Base-by-base conservation (phyloP, 1,140 invertebrate genomes). In the Lucilia cuprina region DNA sequence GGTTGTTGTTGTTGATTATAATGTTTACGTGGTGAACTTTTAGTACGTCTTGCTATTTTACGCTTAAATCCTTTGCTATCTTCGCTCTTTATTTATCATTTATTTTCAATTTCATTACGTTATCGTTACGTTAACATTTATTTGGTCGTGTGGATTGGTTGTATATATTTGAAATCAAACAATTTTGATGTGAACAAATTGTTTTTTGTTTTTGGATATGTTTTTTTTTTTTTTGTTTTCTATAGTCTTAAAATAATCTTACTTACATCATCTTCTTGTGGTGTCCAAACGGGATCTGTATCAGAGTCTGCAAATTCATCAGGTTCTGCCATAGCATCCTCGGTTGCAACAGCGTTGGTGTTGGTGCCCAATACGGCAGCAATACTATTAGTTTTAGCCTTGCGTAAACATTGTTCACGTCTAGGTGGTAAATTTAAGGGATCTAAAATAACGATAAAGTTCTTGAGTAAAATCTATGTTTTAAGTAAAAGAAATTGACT, bases 271-370 rank as follows among this genome's bases (percentile, higher is more conserved):
- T 93, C 94, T 35, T 92, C 92, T 80, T 93, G 93, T 8, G 95
- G 95, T 21, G 94, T 95, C 95, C 95, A 96, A 9, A 94, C 94
- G 12, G 94, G 95, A 93, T 95, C 94, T 13, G 93, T 94, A 89
- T 95, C 94, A 9, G 94, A 95, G 90, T 95, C 94, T 55, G 91
- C 90, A 86, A 93, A 93, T 87, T 93, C 92, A 70, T 90, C 88
- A 12, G 92, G 92, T 84, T 93, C 92, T 70, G 91, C 92, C 47
- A 88, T 84, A 47, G 86, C 83, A 80, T 88, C 88, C 82, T 88
- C 87, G 78, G 83, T 85, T 86, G 84, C 74, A 35, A 65, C 13
- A 19, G 34, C 84, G 77, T 25, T 84, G 60, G 14, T 35, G 74
- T 19, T 78, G 7, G 34, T 85, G 82, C 78, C 83, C 55, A n/a